A percentile compares a stretch with the other conserved stretches of the same genome.
Evolutionary conservation across 2,797 vertebrate species (phyloP).

Genomic region (Clarias platycephalus): DNA sequence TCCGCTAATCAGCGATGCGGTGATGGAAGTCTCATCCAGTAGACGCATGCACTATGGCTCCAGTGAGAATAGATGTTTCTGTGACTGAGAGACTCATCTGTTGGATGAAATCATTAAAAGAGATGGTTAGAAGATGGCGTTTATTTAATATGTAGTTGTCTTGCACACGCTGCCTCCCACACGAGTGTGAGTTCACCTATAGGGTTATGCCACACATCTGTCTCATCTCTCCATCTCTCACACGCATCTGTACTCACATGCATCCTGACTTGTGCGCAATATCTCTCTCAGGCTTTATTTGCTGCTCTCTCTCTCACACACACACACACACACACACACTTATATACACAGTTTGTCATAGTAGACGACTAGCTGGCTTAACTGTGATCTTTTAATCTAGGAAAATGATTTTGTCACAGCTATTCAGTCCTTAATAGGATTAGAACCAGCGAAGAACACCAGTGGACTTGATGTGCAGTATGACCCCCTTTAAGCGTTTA

Average conservation of each 20-base stretch:
- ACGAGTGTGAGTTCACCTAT: neutral
- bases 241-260: neutral
- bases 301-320: neutral
- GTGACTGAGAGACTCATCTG: neutral
- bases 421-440: neutral
- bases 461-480: neutral
- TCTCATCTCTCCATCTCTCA: neutral
- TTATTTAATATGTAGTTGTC: neutral
- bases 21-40: neutral
- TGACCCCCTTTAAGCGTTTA: neutral
- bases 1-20: neutral
- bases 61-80: neutral
- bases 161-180: neutral
- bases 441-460: neutral
- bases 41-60: neutral
- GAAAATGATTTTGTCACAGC: neutral
- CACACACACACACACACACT: neutral
- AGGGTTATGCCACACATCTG: neutral
- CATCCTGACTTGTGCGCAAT: neutral
- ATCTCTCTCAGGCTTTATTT: neutral
- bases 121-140: neutral
- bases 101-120: neutral
- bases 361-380: neutral
- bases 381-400: neutral
- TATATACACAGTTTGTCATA: neutral